These are phyloP conservation scores for Takifugu rubripes DNA, from an alignment of 2,797 vertebrate genomes.

Conservation along the genomic window DNA sequence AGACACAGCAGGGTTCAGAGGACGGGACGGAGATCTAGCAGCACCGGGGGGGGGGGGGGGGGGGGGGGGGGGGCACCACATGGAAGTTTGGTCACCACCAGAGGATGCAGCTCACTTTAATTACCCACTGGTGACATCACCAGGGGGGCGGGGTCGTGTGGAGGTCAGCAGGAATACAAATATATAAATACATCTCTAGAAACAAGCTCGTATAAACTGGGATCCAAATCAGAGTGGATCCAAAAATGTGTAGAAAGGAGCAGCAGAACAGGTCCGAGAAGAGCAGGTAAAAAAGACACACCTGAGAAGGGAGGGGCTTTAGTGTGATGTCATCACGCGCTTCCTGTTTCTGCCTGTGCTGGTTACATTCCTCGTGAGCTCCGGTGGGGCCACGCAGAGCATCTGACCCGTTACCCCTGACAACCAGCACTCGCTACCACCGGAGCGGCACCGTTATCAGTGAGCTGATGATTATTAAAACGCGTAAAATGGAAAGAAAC, in stretches of 20 bases:
- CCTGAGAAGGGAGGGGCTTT: constrained; percentile 22
- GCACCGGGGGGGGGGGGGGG: background rate
- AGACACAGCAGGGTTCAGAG: too few relatives aligned
- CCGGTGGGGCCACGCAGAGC: background rate
- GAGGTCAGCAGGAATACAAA: constrained; percentile 30
- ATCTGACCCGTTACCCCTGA: too few relatives aligned
- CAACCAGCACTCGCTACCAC: too few relatives aligned
- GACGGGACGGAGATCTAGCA: background rate
- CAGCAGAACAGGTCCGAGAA: background rate
- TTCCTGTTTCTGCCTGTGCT: background rate
- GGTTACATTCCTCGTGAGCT: background rate
- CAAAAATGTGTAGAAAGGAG: background rate
- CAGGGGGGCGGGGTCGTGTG: constrained; percentile 10
- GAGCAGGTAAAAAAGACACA: background rate
- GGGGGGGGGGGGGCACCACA: too few relatives aligned
- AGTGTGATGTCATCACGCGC: background rate
- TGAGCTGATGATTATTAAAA: too few relatives aligned
- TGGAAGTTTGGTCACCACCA: too few relatives aligned
- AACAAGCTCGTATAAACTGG: constrained; percentile 31
- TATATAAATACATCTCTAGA: constrained; percentile 20
- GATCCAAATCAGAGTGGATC: constrained; percentile 1
- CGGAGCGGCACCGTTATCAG: too few relatives aligned
- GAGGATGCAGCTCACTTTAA: background rate
- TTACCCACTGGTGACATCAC: constrained; percentile 4
- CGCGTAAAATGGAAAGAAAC: too few relatives aligned